Evolutionary conservation across 2,888 invertebrate genomes (phyloP), one percentile per base, ranked within the genome.

Genomic region (Acheta domesticus): DNA sequence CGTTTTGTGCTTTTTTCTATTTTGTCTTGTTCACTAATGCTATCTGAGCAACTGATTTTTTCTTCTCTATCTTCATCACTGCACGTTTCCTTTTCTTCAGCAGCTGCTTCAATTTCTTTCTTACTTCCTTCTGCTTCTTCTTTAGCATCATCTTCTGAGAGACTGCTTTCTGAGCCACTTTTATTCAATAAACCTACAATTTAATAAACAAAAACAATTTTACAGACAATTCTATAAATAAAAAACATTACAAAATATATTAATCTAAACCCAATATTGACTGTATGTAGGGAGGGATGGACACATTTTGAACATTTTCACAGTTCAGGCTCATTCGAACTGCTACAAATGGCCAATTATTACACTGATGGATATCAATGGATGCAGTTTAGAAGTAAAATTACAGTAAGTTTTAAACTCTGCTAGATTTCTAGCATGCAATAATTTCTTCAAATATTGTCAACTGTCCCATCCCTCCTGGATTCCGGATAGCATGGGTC

Each of bases 81-180:
- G 76, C 83, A 84, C 48, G 83, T 81, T 77, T 84, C 84, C 77
- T 84, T 84, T 80, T 84, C 84, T 79, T 84, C 84, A 49, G 78
- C 78, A 76, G 83, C 83, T 12, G 82, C 80, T 77, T 84, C 84
- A 3, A 83, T 82, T 75, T 84, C 83, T 80, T 83, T 83, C 79
- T 83, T 83, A 36, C 86, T 77, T 85, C 89, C 91, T 80, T 92
- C 90, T 11, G 90, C 90, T 0, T 93, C 85, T 84, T 93, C 93
- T 84, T 94, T 93, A 11, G 92, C 90, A 81, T 88, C 88, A 20
- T 85, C 86, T 84, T 96, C 96, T 0, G 95, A 95, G 78, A 96
- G 88, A 82, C 95, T 96, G 84, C 95, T 96, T 84, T 96, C 96
- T 0, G 95, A 96, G n/a, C 93, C 95, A 36, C 95, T 95, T 87